A percentile compares a stretch with the other conserved stretches of the same genome.
phyloP scores from a whole-genome alignment of 2,113 vertebrate genomes.

The Thunnus maccoyii region DNA sequence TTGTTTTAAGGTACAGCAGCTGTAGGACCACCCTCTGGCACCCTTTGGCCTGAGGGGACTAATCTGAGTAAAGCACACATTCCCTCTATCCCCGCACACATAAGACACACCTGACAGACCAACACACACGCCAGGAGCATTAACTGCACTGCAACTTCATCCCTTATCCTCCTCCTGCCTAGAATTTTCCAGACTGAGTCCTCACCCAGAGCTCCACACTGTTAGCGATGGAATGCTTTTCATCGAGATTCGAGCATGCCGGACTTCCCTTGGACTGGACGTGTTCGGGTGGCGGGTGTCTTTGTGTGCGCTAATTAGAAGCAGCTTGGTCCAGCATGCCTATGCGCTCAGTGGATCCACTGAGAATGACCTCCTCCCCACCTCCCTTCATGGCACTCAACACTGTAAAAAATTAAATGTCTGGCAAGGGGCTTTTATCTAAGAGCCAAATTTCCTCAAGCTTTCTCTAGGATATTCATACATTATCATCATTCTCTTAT shows the following conservation, averaged over 20 bases:
- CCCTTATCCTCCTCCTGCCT: constrained; percentile 15
- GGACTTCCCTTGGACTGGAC: constrained; percentile 53
- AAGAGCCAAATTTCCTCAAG: constrained; percentile 36
- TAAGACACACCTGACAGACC: constrained; percentile 35
- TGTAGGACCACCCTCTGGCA: not conserved
- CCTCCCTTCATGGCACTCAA: constrained; percentile 28
- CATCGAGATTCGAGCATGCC: constrained; percentile 42
- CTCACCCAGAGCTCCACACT: constrained; percentile 38
- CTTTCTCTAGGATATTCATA: constrained; percentile 38
- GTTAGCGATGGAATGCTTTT: constrained; percentile 60
- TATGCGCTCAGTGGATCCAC: constrained; percentile 36
- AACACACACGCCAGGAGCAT: constrained; percentile 20
- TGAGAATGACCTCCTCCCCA: constrained; percentile 35
- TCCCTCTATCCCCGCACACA: not conserved
- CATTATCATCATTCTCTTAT: constrained; percentile 2
- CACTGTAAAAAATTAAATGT: constrained; percentile 29
- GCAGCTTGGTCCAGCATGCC: constrained; percentile 56
- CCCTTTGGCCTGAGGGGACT: not conserved
- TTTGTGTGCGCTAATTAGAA: constrained; percentile 74
- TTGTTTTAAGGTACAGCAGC: constrained; percentile 33
- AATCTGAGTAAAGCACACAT: not conserved
- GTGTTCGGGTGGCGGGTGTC: constrained; percentile 54
- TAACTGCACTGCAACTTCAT: constrained; percentile 5
- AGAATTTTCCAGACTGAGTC: constrained; percentile 28
- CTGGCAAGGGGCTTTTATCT: constrained; percentile 21